Evolutionary conservation across 1,140 invertebrate genomes (phyloP).

Genomic region (Anoplophora glabripennis): DNA sequence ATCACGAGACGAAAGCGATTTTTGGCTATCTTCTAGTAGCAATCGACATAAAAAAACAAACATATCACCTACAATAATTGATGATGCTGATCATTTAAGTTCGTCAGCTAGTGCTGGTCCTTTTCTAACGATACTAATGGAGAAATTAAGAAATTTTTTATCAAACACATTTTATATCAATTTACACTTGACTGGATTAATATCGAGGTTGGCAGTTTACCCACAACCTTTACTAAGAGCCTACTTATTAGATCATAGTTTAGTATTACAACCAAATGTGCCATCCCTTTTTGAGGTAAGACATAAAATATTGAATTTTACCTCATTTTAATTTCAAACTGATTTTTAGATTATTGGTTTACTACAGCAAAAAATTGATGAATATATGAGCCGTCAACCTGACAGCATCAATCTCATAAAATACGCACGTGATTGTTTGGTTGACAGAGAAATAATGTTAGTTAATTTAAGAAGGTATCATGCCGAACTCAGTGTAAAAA

Average conservation of each 20-base stretch:
- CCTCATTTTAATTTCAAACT: conserved; percentile 9
- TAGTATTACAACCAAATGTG: conserved; percentile 85
- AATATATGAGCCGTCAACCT: conserved; percentile 67
- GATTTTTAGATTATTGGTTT: conserved; percentile 44
- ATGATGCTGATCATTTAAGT: conserved; percentile 30
- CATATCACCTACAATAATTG: conserved; percentile 16
- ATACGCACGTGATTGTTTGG: conserved; percentile 72
- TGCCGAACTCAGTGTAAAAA: conserved; percentile 36
- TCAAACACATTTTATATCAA: conserved; percentile 84
- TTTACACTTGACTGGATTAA: conserved; percentile 82
- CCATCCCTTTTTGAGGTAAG: conserved; percentile 85
- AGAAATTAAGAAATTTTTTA: conserved; percentile 80
- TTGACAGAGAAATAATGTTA: conserved; percentile 71
- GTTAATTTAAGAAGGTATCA: conserved; percentile 61
- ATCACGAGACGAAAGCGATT: conserved; percentile 31
- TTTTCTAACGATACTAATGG: conserved; percentile 78
- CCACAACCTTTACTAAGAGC: conserved; percentile 84
- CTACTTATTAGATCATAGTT: conserved; percentile 80
- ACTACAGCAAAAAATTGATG: conserved; percentile 85
- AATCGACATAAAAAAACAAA: conserved; percentile 26
- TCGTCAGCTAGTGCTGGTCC: conserved; percentile 60
- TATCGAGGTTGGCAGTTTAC: conserved; percentile 82
- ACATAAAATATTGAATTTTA: conserved; percentile 12
- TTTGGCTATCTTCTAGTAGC: conserved; percentile 49
- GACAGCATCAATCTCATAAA: conserved; percentile 68